Conservation (phyloP, 2,888 invertebrate species). For the Lissocephala sabroskyi region DNA sequence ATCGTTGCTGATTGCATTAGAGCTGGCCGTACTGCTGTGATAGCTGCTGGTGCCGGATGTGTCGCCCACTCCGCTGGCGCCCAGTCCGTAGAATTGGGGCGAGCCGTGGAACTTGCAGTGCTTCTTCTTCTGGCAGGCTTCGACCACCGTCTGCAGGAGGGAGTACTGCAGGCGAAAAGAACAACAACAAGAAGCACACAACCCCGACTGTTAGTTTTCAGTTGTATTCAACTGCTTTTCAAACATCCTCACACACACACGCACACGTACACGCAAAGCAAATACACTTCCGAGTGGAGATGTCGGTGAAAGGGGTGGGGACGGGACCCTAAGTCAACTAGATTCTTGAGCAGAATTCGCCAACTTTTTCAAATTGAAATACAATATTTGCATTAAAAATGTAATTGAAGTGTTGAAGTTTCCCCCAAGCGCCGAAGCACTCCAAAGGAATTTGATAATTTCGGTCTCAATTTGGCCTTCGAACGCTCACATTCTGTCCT, state of each 20-base stretch:
- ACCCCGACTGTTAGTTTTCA: slow-evolving; percentile 37
- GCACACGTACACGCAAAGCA: background rate
- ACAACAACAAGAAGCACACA: no score
- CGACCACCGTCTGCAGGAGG: slow-evolving; percentile 94
- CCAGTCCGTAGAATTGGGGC: slow-evolving; percentile 88
- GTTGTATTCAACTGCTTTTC: slow-evolving; percentile 8
- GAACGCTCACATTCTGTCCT: no score
- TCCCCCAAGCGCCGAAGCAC: no score
- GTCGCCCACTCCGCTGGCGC: slow-evolving; percentile 70
- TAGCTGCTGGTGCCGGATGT: slow-evolving; percentile 68
- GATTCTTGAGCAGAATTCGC: slow-evolving; percentile 36
- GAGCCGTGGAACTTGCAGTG: slow-evolving; percentile 93
- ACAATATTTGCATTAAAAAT: slow-evolving; percentile 48
- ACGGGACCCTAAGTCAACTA: slow-evolving; percentile 40
- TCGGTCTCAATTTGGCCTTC: no score
- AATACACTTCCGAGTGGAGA: background rate
- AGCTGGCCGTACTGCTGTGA: slow-evolving; percentile 68
- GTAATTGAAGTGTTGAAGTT: slow-evolving; percentile 39
- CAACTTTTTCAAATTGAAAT: slow-evolving; percentile 48
- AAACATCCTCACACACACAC: slow-evolving; percentile 1
- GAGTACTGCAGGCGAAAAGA: no score
- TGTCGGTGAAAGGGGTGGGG: no score
- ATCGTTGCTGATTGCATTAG: slow-evolving; percentile 73
- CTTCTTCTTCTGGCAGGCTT: slow-evolving; percentile 93
- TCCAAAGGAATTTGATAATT: no score